Conservation (phyloP, 2,113 vertebrate genomes). For the Crotalus horridus region DNA sequence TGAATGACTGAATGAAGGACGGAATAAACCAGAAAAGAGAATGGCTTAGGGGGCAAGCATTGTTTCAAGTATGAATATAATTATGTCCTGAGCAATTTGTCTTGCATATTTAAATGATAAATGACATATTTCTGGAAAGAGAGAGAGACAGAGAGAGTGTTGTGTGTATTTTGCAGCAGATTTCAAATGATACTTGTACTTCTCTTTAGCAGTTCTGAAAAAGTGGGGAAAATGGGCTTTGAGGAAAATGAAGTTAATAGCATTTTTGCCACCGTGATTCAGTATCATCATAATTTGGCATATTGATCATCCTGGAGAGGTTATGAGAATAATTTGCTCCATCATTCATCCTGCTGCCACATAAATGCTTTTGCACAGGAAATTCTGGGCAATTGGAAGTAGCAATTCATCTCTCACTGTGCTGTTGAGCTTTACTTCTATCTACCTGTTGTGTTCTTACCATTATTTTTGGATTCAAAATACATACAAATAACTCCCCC, state of each 20-base stretch:
- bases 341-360: slow-evolving; percentile 16
- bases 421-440: not conserved
- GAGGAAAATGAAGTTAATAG: not conserved
- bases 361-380: slow-evolving; percentile 20
- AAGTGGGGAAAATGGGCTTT: not conserved
- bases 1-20: not conserved
- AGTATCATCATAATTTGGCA: not conserved
- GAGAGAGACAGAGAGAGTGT: not conserved
- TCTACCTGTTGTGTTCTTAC: not conserved
- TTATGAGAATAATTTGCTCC: not conserved
- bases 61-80: not conserved
- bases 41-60: not conserved
- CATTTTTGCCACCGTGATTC: not conserved
- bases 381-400: slow-evolving; percentile 4
- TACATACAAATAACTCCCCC: not conserved
- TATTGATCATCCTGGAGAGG: slow-evolving; percentile 7
- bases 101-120: not conserved
- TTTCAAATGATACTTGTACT: not conserved
- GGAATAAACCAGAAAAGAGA: not conserved
- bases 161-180: not conserved
- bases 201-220: not conserved
- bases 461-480: not conserved
- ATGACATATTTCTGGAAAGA: not conserved
- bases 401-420: slow-evolving; percentile 5
- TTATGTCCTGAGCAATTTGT: not conserved